Percentiles rank a stretch among this genome's conserved stretches.
Conservation (phyloP, 37 sponge, comb jelly and placozoan genomes). For the Haliclona indistincta region DNA sequence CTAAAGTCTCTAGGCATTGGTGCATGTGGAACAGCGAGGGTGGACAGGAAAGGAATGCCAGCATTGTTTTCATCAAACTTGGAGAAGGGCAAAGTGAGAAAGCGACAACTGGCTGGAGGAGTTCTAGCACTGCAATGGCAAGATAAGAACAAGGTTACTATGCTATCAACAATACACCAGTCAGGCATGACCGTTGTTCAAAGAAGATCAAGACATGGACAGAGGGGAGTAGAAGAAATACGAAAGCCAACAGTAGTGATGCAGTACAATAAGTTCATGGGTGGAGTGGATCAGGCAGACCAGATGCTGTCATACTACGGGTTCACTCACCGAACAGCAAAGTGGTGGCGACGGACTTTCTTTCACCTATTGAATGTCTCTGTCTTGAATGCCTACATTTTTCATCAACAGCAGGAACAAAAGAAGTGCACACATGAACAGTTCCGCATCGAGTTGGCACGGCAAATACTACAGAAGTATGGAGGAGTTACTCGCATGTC, state of each 20-base stretch:
- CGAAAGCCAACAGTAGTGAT: constrained; percentile 10
- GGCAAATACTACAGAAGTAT: background rate
- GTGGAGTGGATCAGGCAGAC: no score
- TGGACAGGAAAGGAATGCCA: constrained; percentile 15
- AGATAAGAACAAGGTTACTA: constrained; percentile 1
- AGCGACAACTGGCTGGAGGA: background rate
- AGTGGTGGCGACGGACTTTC: background rate
- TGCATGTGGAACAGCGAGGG: constrained; percentile 22
- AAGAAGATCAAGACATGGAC: background rate
- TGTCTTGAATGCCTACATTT: constrained; percentile 29
- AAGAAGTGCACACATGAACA: background rate
- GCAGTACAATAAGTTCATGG: no score
- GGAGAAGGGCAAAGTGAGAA: constrained; percentile 10
- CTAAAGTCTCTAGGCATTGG: constrained; percentile 10
- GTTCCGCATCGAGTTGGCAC: constrained; percentile 16
- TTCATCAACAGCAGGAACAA: background rate
- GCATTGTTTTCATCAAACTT: background rate
- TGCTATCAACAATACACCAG: constrained; percentile 32
- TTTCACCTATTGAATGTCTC: constrained; percentile 16
- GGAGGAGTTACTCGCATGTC: background rate
- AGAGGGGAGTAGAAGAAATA: constrained; percentile 4
- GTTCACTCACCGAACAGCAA: no score
- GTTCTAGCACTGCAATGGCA: constrained; percentile 10
- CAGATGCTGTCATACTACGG: no score
- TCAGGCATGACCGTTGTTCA: background rate